These are phyloP conservation scores for Disparrhopalites patrizii DNA, from an alignment of 2,888 invertebrate genomes.

Conservation along the genomic window DNA sequence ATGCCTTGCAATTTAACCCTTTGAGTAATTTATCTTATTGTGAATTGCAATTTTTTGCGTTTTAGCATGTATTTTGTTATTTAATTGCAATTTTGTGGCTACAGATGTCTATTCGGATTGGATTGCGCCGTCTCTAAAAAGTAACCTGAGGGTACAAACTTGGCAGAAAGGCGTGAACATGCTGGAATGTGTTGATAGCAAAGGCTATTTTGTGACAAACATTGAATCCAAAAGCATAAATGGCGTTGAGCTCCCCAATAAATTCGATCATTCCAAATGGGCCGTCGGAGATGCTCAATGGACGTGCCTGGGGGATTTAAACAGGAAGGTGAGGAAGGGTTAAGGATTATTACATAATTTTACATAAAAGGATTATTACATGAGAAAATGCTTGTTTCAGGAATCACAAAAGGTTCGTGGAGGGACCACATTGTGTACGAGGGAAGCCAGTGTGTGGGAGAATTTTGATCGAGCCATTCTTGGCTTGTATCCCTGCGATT, in stretches of 20 bases:
- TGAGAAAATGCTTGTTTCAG: no score
- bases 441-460: conserved; percentile 30
- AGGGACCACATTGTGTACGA: conserved; percentile 32
- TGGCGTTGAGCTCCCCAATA: conserved; percentile 41
- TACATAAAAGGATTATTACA: not conserved
- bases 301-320: conserved; percentile 91
- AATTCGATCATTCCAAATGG: conserved; percentile 56
- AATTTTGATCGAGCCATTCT: conserved; percentile 31
- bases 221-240: conserved; percentile 28
- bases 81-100: no score
- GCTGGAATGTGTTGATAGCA: conserved; percentile 64
- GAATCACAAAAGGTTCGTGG: conserved; percentile 37
- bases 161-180: conserved; percentile 80
- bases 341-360: not conserved
- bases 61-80: conserved; percentile 55
- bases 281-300: conserved; percentile 57
- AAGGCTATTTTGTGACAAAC: conserved; percentile 26
- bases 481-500: conserved; percentile 34
- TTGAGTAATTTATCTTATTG: no score
- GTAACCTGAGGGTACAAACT: conserved; percentile 74
- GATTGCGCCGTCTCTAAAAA: conserved; percentile 68
- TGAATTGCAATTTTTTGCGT: not conserved
- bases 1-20: no score
- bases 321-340: conserved; percentile 69
- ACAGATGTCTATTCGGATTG: conserved; percentile 78